phyloP scores from a whole-genome alignment of 2,888 invertebrate species.

The Acronicta leporina region DNA sequence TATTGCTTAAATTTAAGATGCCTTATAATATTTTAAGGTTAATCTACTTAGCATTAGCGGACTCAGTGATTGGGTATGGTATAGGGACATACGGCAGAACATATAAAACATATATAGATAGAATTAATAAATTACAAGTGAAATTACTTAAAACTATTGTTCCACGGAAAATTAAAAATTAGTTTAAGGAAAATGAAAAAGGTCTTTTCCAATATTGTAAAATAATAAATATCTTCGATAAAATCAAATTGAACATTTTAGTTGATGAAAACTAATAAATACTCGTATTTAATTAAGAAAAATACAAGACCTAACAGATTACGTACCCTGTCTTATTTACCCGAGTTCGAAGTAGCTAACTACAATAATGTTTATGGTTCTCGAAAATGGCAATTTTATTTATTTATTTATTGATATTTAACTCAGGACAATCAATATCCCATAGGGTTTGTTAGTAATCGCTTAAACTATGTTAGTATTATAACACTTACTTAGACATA shows the following conservation, averaged over 20 bases:
- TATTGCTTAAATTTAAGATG: slow-evolving; percentile 1
- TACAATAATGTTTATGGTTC: not conserved
- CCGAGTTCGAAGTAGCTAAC: not conserved
- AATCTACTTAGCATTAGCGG: not conserved
- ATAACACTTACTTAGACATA: too few relatives aligned
- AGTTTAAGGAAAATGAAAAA: not conserved
- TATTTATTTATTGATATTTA: too few relatives aligned
- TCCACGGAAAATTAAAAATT: not conserved
- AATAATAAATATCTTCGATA: not conserved
- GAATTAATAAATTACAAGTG: not conserved
- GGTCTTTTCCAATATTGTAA: not conserved
- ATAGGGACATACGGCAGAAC: not conserved
- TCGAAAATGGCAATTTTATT: not conserved
- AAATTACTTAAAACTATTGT: not conserved
- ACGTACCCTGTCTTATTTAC: not conserved
- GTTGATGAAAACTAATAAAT: not conserved
- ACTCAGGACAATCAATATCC: too few relatives aligned
- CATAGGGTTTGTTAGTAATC: too few relatives aligned
- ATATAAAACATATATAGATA: not conserved
- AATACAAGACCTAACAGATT: not conserved
- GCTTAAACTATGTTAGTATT: too few relatives aligned
- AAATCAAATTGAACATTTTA: not conserved
- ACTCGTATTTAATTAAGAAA: not conserved
- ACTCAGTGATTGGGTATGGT: slow-evolving; percentile 2
- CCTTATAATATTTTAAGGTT: not conserved